phyloP scores from a whole-genome alignment of 2,797 vertebrate genomes.

The Brachyrhaphis roseni region DNA sequence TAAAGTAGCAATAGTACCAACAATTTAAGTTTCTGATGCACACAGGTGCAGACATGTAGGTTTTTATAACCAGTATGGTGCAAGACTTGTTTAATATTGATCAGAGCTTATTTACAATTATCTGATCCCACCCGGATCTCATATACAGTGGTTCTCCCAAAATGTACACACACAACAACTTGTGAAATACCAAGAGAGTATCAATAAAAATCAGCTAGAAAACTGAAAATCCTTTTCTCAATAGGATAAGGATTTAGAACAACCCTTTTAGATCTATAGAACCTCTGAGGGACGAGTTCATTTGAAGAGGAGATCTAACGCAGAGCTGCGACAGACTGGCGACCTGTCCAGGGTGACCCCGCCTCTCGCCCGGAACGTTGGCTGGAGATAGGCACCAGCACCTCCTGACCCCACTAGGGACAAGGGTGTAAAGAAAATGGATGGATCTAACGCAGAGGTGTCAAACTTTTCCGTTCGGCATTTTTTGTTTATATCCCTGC shows the following conservation, averaged over 20 bases:
- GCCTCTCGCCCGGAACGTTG: too few relatives aligned
- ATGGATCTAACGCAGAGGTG: not conserved
- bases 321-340: too few relatives aligned
- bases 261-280: not conserved
- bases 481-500: not conserved
- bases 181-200: not conserved
- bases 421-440: too few relatives aligned
- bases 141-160: not conserved
- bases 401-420: too few relatives aligned
- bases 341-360: too few relatives aligned
- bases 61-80: not conserved
- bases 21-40: not conserved
- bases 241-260: not conserved
- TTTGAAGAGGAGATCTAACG: not conserved
- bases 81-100: not conserved
- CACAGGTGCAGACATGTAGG: not conserved
- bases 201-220: not conserved
- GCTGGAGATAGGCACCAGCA: too few relatives aligned
- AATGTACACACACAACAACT: not conserved
- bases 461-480: not conserved
- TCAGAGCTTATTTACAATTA: not conserved
- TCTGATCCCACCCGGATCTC: not conserved
- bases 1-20: not conserved
- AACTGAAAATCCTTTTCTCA: not conserved
- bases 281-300: not conserved